Conservation (phyloP, 2,113 vertebrate genomes). For the Dipodomys merriami region DNA sequence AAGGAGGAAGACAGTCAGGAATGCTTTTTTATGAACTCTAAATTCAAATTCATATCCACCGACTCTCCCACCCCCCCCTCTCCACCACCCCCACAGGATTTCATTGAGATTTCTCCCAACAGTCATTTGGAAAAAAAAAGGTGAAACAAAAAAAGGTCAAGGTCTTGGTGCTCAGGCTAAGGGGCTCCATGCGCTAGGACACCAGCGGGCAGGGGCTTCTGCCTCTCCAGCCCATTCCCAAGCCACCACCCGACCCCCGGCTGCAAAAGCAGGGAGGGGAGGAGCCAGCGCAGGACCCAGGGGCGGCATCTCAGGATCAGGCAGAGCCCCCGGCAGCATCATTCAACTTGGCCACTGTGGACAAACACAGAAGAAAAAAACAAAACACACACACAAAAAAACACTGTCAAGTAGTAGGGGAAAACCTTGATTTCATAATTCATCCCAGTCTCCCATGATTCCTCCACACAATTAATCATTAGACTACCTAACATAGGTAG, state of each 20-base stretch:
- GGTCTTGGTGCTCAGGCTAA: conserved; percentile 80
- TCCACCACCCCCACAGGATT: conserved; percentile 52
- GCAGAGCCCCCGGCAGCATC: conserved; percentile 80
- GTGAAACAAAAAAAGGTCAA: conserved; percentile 69
- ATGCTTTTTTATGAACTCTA: conserved; percentile 30
- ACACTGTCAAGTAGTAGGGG: conserved; percentile 78
- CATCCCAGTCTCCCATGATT: conserved; percentile 57
- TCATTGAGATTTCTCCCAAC: conserved; percentile 69
- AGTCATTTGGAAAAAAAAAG: conserved; percentile 70
- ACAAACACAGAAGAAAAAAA: conserved; percentile 78
- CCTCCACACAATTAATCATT: conserved; percentile 12
- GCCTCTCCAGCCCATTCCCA: conserved; percentile 75
- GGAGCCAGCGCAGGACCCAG: conserved; percentile 79
- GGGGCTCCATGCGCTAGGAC: conserved; percentile 80
- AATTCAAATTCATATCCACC: conserved; percentile 3
- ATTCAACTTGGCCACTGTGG: conserved; percentile 82
- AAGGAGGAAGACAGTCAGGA: conserved; percentile 39
- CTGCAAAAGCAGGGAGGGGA: conserved; percentile 75
- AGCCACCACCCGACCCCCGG: conserved; percentile 79
- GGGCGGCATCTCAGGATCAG: conserved; percentile 80
- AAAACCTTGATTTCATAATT: background rate
- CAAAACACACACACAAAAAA: conserved; percentile 40
- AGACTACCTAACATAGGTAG: background rate
- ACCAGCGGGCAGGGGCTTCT: conserved; percentile 76
- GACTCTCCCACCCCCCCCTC: conserved; percentile 45